A percentile compares a stretch with the other conserved stretches of the same genome.
These are phyloP conservation scores for Thyatira batis DNA, from an alignment of 2,888 invertebrate species.

Conservation along the genomic window DNA sequence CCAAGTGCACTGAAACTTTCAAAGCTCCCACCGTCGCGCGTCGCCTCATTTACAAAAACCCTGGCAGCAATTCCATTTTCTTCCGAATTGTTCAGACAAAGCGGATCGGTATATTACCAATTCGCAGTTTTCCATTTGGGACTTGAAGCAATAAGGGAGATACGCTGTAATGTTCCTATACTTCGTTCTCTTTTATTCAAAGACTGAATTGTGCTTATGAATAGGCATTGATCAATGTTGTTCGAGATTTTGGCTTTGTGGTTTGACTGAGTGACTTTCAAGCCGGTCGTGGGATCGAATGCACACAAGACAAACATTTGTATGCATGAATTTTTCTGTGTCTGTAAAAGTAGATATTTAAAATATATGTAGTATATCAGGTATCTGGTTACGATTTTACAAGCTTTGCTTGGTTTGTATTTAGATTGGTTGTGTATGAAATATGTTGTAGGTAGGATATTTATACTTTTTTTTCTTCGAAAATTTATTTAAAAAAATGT, in stretches of 20 bases:
- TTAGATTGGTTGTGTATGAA: too few relatives aligned
- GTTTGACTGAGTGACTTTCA: too few relatives aligned
- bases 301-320: too few relatives aligned
- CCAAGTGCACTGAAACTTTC: conserved; percentile 11
- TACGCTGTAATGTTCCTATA: not conserved
- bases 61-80: conserved; percentile 37
- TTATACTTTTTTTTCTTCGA: not conserved
- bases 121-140: conserved; percentile 32
- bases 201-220: not conserved
- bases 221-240: not conserved
- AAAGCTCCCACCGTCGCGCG: conserved; percentile 19
- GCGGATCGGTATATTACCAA: conserved; percentile 28
- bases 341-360: too few relatives aligned
- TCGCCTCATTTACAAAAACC: conserved; percentile 33
- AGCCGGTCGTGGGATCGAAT: too few relatives aligned
- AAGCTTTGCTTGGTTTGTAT: too few relatives aligned
- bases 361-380: too few relatives aligned
- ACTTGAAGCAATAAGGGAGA: conserved; percentile 6
- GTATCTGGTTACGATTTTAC: too few relatives aligned
- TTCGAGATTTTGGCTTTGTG: too few relatives aligned
- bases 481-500: too few relatives aligned
- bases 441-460: too few relatives aligned
- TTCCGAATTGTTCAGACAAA: conserved; percentile 24
- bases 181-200: not conserved
- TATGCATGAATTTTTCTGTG: too few relatives aligned